These are phyloP conservation scores for Zaprionus gabonicus DNA, from an alignment of 1,140 invertebrate species.

Conservation along the genomic window DNA sequence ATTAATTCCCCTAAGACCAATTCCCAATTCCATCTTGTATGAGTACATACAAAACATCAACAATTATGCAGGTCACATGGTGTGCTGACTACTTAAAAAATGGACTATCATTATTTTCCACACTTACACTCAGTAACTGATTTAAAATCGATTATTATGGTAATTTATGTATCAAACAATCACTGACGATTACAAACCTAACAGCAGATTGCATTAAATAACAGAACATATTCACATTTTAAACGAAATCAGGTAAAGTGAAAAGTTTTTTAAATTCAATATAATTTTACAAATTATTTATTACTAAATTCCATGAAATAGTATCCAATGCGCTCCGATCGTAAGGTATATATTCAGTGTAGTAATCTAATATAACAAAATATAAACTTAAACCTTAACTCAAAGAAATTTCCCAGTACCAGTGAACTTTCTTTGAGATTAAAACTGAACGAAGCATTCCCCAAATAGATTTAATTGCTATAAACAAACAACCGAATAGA, in stretches of 20 bases:
- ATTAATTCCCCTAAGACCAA: slow-evolving; percentile 1
- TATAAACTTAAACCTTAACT: background rate
- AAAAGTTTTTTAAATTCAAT: too few species aligned
- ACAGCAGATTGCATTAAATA: too few species aligned
- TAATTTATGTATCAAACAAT: too few species aligned
- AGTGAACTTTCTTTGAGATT: background rate
- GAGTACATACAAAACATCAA: background rate
- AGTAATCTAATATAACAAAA: background rate
- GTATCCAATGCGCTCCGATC: too few species aligned
- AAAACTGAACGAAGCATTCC: background rate
- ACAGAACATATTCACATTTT: too few species aligned
- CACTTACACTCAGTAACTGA: background rate
- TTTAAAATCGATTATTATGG: too few species aligned
- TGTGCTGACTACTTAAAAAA: background rate
- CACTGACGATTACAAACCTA: too few species aligned
- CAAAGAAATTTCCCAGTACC: background rate
- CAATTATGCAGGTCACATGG: background rate
- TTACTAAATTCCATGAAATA: too few species aligned
- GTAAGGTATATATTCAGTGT: too few species aligned
- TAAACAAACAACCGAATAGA: background rate
- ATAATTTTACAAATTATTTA: too few species aligned
- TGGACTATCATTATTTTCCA: background rate
- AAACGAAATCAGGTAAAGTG: too few species aligned
- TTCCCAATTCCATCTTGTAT: background rate
- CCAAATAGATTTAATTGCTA: background rate